These are phyloP conservation scores for Gobiocypris rarus DNA, from an alignment of 2,113 vertebrate genomes.

Conservation along the genomic window DNA sequence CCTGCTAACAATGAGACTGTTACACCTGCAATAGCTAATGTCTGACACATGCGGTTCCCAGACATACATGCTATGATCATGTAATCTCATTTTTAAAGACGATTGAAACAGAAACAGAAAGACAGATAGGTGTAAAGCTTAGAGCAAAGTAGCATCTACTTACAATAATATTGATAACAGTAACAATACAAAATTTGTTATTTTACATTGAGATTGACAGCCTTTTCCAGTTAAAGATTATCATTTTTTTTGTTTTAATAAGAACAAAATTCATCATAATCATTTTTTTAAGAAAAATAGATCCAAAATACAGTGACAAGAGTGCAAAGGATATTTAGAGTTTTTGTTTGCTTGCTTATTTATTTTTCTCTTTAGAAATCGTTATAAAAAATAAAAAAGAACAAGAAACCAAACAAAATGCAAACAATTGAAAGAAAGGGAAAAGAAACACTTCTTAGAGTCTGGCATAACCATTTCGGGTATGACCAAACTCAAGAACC, in stretches of 20 bases:
- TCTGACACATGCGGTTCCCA: slow-evolving; percentile 51
- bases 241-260: slow-evolving; percentile 67
- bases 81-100: slow-evolving; percentile 17
- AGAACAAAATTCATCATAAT: slow-evolving; percentile 71
- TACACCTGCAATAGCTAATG: slow-evolving; percentile 32
- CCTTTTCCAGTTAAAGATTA: slow-evolving; percentile 67
- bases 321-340: slow-evolving; percentile 81
- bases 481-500: slow-evolving; percentile 76
- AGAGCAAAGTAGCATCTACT: slow-evolving; percentile 45
- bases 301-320: slow-evolving; percentile 79
- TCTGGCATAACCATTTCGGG: slow-evolving; percentile 72
- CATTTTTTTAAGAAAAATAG: slow-evolving; percentile 78
- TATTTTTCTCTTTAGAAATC: slow-evolving; percentile 74
- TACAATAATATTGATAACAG: slow-evolving; percentile 69
- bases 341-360: slow-evolving; percentile 68
- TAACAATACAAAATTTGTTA: slow-evolving; percentile 73
- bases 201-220: slow-evolving; percentile 68
- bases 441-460: slow-evolving; percentile 69
- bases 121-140: slow-evolving; percentile 33
- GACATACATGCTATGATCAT: slow-evolving; percentile 47
- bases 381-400: slow-evolving; percentile 73
- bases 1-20: slow-evolving; percentile 32
- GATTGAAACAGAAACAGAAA: slow-evolving; percentile 36
- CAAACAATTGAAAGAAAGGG: slow-evolving; percentile 69
- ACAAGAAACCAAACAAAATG: slow-evolving; percentile 60